Base-by-base conservation (phyloP, 2,888 invertebrate genomes). In the Noctua fimbriata region DNA sequence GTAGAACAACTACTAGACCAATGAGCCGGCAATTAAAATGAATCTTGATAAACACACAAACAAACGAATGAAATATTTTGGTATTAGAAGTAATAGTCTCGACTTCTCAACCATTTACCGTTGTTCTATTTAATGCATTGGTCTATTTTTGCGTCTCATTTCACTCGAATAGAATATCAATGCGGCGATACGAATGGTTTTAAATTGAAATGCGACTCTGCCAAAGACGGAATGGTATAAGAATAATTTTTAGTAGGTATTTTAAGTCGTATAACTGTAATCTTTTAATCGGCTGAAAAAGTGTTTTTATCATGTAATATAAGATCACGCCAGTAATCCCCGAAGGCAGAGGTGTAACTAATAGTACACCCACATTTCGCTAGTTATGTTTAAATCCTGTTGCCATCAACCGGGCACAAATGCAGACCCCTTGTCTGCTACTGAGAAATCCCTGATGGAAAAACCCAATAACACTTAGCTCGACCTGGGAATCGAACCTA, bases 121-220 rank as follows among this genome's bases (percentile, higher is more conserved):
- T 81, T 82, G 21, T 69, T 52, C 16, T n/a, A 21, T 71, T 63
- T 36, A 65, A 74, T 47, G 36, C 70, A 44, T 16, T 73, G 49
- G 36, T 67, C 82, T 74, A 74, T 67, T 83, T 85, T 67, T 74
- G 70, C 58, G 70, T 71, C 55, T 73, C 60, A 73, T 70, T 85
- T 67, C 66, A 66, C 65, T 44, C 65, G 32, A 70, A 74, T 74
- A 52, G 74, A 85, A 82, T 82, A 71, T 71, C 71, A 85, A 82
- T 71, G 52, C 32, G 18, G 60, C 70, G 60, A 47, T 60, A 55
- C 74, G 44, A 83, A 70, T 84, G 58, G 58, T 63, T 78, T 80
- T 60, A 60, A 16, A 69, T 83, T 80, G 60, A 7, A 78, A 83
- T 21, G 36, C n/a, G 52, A 41, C 28, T 67, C 4, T 10, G 24